phyloP scores from a whole-genome alignment of 2,797 vertebrate genomes.

The Galaxias olidus region DNA sequence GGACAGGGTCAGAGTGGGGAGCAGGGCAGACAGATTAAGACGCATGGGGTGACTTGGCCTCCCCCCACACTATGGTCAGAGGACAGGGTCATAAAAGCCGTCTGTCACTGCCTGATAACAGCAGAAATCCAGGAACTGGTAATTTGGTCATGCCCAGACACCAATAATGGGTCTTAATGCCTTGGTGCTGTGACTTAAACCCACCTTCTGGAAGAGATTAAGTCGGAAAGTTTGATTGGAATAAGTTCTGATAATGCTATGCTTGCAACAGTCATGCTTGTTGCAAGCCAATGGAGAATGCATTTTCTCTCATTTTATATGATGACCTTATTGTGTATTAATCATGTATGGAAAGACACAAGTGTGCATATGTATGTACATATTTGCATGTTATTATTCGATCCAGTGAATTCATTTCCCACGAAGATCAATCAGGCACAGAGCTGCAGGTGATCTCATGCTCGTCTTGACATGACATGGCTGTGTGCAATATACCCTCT shows the following conservation, averaged over 20 bases:
- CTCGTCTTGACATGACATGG: slow-evolving; percentile 44
- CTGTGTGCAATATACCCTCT: slow-evolving; percentile 24
- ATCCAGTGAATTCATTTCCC: slow-evolving; percentile 37
- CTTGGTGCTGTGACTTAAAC: slow-evolving; percentile 37
- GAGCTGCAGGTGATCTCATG: slow-evolving; percentile 50
- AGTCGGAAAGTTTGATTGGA: slow-evolving; percentile 39
- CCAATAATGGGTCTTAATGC: slow-evolving; percentile 46
- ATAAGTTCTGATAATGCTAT: slow-evolving; percentile 16
- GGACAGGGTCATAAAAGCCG: slow-evolving; percentile 55
- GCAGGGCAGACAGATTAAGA: slow-evolving; percentile 68
- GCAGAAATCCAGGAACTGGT: slow-evolving; percentile 41
- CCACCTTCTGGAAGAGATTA: slow-evolving; percentile 49
- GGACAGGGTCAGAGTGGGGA: slow-evolving; percentile 52
- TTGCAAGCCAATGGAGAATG: no score
- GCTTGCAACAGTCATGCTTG: not conserved
- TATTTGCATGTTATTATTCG: not conserved
- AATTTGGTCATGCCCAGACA: slow-evolving; percentile 56
- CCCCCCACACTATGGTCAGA: slow-evolving; percentile 49
- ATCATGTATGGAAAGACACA: not conserved
- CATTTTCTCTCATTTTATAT: no score
- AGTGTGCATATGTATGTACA: not conserved
- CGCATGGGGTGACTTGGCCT: slow-evolving; percentile 60
- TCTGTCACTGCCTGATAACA: slow-evolving; percentile 72
- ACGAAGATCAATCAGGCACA: slow-evolving; percentile 56
- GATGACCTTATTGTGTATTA: no score